A percentile compares a stretch with the other conserved stretches of the same genome.
Evolutionary conservation across 2,797 vertebrate species (phyloP).

Genomic region (Enteromius trimaculatus): DNA sequence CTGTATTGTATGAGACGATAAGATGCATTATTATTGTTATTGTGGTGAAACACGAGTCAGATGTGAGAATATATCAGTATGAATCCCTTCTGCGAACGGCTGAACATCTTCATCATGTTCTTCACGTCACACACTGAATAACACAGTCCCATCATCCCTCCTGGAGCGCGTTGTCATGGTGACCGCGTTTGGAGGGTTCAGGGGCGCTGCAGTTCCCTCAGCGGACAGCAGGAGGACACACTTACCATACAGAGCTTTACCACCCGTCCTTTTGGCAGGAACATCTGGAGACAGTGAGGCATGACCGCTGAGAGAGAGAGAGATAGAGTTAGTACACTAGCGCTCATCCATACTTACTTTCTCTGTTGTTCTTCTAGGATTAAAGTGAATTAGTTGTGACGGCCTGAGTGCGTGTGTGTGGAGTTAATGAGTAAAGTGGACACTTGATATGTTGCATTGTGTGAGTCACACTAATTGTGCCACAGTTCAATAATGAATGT

Average conservation of each 20-base stretch:
- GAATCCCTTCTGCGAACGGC: background rate
- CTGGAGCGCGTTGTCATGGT: background rate
- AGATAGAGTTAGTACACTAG: background rate
- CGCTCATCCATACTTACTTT: background rate
- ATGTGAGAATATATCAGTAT: background rate
- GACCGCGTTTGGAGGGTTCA: background rate
- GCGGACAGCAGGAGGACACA: constrained; percentile 24
- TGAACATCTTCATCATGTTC: background rate
- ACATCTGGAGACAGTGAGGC: constrained; percentile 65
- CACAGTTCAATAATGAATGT: constrained; percentile 65
- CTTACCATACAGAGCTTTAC: constrained; percentile 76
- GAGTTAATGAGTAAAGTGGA: constrained; percentile 40
- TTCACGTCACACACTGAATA: background rate
- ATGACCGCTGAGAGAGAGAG: constrained; percentile 64
- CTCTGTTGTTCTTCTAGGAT: background rate
- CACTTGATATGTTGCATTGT: constrained; percentile 64
- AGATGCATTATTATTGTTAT: background rate
- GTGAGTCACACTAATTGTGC: constrained; percentile 53
- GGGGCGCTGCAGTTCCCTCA: background rate
- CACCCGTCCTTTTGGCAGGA: constrained; percentile 62
- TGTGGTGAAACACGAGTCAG: background rate
- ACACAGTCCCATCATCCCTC: background rate
- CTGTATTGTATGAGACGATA: background rate
- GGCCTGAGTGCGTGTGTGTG: too few species aligned
- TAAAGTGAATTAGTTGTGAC: background rate